Evolutionary conservation across 2,888 invertebrate species (phyloP).

Genomic region (Melanargia galathea): DNA sequence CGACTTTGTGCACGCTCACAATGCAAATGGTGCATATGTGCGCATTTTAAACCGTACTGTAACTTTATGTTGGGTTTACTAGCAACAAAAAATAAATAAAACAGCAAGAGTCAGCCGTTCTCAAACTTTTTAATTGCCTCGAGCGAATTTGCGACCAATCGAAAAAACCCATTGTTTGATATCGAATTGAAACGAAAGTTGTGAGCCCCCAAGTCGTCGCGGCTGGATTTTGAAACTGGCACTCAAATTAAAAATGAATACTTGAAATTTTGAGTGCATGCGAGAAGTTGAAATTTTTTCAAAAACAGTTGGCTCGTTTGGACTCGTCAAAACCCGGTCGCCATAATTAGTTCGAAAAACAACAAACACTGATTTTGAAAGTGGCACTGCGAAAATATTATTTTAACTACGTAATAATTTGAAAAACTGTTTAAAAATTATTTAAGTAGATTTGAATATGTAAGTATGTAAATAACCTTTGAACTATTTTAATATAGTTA

Average conservation of each 20-base stretch:
- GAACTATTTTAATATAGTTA: too few species aligned
- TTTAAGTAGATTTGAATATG: too few species aligned
- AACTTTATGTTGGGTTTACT: conserved; percentile 26
- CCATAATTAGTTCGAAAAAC: conserved; percentile 36
- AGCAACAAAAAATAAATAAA: conserved; percentile 42
- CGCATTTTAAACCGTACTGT: too few species aligned
- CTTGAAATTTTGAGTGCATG: conserved; percentile 57
- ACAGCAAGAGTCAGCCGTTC: conserved; percentile 42
- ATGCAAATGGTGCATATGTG: too few species aligned
- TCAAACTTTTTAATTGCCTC: conserved; percentile 77
- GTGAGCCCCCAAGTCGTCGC: conserved; percentile 58
- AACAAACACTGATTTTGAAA: conserved; percentile 26
- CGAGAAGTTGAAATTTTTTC: conserved; percentile 44
- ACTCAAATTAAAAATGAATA: conserved; percentile 57
- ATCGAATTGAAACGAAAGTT: conserved; percentile 61
- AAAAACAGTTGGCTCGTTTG: conserved; percentile 32
- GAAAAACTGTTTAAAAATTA: not conserved
- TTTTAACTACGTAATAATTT: conserved; percentile 1
- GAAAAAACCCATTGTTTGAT: conserved; percentile 73
- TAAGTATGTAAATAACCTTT: too few species aligned
- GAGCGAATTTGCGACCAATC: conserved; percentile 68
- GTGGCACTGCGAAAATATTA: conserved; percentile 4
- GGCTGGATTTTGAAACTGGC: conserved; percentile 50
- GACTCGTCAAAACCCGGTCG: conserved; percentile 28
- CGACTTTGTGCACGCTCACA: too few species aligned